A percentile compares a stretch with the other conserved stretches of the same genome.
Conservation (phyloP, 2,888 invertebrate genomes). For the Crossocerus cetratus region DNA sequence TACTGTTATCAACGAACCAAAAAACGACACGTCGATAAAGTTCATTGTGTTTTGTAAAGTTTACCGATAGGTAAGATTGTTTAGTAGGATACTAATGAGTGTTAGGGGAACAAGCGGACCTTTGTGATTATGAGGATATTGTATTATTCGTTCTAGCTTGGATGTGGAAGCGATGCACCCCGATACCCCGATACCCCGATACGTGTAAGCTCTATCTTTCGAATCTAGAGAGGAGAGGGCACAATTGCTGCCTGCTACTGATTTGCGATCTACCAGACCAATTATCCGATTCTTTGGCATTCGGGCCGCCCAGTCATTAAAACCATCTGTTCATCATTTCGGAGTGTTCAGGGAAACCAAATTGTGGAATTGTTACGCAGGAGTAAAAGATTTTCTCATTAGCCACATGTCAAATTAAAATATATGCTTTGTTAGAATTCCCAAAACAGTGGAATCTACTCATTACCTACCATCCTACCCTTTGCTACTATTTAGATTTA, state of each 20-base stretch:
- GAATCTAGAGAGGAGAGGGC: conserved; percentile 47
- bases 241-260: conserved; percentile 48
- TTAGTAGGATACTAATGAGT: conserved; percentile 45
- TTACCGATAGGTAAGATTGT: conserved; percentile 45
- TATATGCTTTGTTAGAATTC: conserved; percentile 71
- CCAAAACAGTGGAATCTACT: conserved; percentile 30
- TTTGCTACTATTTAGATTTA: no score
- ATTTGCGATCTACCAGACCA: conserved; percentile 32
- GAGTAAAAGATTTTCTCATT: conserved; percentile 54
- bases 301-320: conserved; percentile 24
- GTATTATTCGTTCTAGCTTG: conserved; percentile 48
- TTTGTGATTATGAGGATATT: conserved; percentile 11
- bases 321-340: conserved; percentile 45
- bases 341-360: conserved; percentile 51
- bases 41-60: conserved; percentile 52
- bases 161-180: conserved; percentile 40
- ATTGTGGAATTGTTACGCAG: conserved; percentile 61
- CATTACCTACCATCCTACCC: no score
- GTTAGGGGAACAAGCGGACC: conserved; percentile 17
- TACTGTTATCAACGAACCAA: conserved; percentile 2
- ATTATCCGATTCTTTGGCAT: conserved; percentile 38
- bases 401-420: conserved; percentile 61
- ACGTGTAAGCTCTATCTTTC: conserved; percentile 46
- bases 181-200: conserved; percentile 32
- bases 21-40: conserved; percentile 14